Base-by-base conservation (phyloP, 2,888 invertebrate species). In the Clunio marinus region DNA sequence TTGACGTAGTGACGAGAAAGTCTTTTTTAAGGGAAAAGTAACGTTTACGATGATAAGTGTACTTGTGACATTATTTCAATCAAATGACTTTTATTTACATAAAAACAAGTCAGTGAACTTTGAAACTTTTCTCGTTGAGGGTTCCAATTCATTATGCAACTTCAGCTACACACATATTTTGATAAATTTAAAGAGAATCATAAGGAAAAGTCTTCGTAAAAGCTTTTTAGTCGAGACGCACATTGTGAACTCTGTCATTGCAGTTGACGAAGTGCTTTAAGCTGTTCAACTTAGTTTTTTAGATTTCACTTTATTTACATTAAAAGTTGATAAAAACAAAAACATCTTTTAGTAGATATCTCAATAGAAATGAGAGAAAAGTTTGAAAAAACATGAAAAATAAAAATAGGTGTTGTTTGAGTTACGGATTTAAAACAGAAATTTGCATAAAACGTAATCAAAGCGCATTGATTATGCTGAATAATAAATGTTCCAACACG, bases 71-170 rank as follows among this genome's bases (percentile, higher is more conserved):
- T n/a, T n/a, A n/a, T n/a, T n/a, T n/a, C n/a, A n/a, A n/a, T n/a
- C n/a, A n/a, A n/a, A n/a, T n/a, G n/a, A n/a, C n/a, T n/a, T n/a
- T n/a, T n/a, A n/a, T n/a, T n/a, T n/a, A n/a, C n/a, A n/a, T n/a
- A n/a, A n/a, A n/a, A n/a, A n/a, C n/a, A n/a, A n/a, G n/a, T n/a
- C n/a, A n/a, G n/a, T n/a, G n/a, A n/a, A n/a, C n/a, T n/a, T n/a
- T n/a, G 20, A 51, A 51, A 51, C 17, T 51, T 51, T 51, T 51
- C n/a, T n/a, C n/a, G n/a, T n/a, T n/a, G n/a, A n/a, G n/a, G n/a
- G 32, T 22, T 51, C 51, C 51, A 13, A 51, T 51, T 20, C 22
- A 51, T 51, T 51, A 51, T 51, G 51, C 51, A 51, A 51, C 51
- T 51, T 51, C 22, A 22, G 20, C 7, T 20, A 51, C 51, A 51